These are phyloP conservation scores for Platysteira castanea DNA, from an alignment of 2,113 vertebrate species.

Conservation along the genomic window DNA sequence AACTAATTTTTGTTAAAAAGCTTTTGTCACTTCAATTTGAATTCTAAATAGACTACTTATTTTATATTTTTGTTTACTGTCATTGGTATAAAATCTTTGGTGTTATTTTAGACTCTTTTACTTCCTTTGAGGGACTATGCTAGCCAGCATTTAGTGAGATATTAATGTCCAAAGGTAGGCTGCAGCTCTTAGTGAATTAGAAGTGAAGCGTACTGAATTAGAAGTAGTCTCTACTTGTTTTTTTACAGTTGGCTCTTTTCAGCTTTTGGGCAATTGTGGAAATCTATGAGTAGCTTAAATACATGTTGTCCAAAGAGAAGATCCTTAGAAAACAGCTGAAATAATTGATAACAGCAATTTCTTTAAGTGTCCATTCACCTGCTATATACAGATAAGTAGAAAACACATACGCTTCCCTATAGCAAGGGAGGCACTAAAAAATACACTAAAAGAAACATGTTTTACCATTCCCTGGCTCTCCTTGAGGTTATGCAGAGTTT, in stretches of 20 bases:
- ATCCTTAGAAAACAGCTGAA: constrained; percentile 13
- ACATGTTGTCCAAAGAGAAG: background rate
- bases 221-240: background rate
- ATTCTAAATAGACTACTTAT: background rate
- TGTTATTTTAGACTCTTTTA: background rate
- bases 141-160: background rate
- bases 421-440: background rate
- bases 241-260: background rate
- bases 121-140: background rate
- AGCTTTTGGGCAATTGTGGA: background rate
- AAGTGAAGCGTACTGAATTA: background rate
- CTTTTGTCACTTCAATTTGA: background rate
- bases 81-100: background rate
- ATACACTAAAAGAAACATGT: fast-evolving
- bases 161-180: background rate
- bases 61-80: background rate
- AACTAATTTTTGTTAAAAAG: background rate
- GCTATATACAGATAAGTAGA: background rate
- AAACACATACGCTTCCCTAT: background rate
- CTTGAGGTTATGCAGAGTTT: background rate
- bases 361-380: background rate
- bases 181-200: background rate
- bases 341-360: background rate
- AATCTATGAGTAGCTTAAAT: background rate
- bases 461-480: background rate